Evolutionary conservation across 2,113 vertebrate species (phyloP).

Genomic region (Pangasianodon gigas): DNA sequence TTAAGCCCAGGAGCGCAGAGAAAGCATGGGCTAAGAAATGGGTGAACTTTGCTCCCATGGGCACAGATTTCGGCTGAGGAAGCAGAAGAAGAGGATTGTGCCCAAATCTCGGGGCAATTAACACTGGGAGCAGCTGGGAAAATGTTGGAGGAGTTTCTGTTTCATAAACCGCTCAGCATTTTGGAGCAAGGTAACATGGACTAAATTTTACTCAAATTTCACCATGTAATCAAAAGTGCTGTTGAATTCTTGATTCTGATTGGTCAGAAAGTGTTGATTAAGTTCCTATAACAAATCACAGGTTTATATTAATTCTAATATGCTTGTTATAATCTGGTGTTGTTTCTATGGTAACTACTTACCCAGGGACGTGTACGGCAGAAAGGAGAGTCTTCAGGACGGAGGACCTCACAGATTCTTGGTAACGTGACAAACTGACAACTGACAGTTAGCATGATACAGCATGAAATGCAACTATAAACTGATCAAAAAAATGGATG

Average conservation of each 20-base stretch:
- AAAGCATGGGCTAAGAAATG: constrained; percentile 47
- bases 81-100: constrained; percentile 55
- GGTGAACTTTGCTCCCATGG: constrained; percentile 53
- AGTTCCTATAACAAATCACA: not conserved
- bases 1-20: constrained; percentile 59
- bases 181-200: constrained; percentile 52
- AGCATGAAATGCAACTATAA: too few species aligned
- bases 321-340: not conserved
- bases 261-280: not conserved
- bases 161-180: constrained; percentile 44
- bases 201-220: constrained; percentile 43
- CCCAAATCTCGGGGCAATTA: constrained; percentile 64
- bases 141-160: constrained; percentile 64
- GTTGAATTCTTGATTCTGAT: not conserved
- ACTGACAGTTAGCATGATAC: too few species aligned
- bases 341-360: not conserved
- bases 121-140: constrained; percentile 67
- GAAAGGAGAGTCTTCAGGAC: too few species aligned
- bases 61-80: constrained; percentile 44
- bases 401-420: too few species aligned
- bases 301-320: not conserved
- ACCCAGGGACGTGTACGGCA: not conserved
- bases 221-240: not conserved
- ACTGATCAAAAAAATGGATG: too few species aligned
- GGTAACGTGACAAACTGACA: too few species aligned